Base-by-base conservation (phyloP, 2,888 invertebrate species). In the Pyrrhosoma nymphula region DNA sequence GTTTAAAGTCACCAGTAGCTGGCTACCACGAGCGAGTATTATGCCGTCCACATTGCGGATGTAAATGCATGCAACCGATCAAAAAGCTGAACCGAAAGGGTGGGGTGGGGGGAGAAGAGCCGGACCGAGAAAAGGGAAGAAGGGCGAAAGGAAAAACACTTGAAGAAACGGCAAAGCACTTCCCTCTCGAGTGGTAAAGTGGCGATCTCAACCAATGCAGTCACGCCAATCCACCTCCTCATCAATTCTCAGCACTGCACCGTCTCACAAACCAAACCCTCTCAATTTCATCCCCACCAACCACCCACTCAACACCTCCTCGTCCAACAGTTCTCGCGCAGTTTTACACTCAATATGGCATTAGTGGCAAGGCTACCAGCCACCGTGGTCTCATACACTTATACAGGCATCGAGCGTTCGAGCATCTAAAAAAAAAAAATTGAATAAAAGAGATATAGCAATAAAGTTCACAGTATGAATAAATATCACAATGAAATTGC, bases 191-290 rank as follows among this genome's bases (percentile, higher is more conserved):
- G 82, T 47, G 47, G 47, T 30, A 35, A 69, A 93, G 93, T 69
- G 69, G 91, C n/a, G 93, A 93, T 69, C 93, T 93, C 93, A 23
- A 47, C 69, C 47, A 69, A 75, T 93, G 47, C 93, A 93, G 93
- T 75, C 91, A 91, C 91, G 91, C 39, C 93, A 93, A 93, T 93
- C 69, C 93, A 69, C 56, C 91, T 47, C 63, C 91, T 63, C 93
- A 69, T 69, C 93, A 93, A 63, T 47, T 69, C 18, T n/a, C 39
- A 16, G 16, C 56, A 26, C 23, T 26, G 39, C 39, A 16, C 20
- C 20, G 12, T 63, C 91, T 18, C 35, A 8, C 63, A 23, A 56
- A 20, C 90, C 39, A 39, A 63, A 35, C 26, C 63, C 23, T 91
- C 91, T 60, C 91, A 63, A 60, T 23, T 63, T 30, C 90, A 89